Percentiles rank a stretch among this genome's conserved stretches.
phyloP scores from a whole-genome alignment of 2,888 invertebrate genomes.

The Caenorhabditis afra region DNA sequence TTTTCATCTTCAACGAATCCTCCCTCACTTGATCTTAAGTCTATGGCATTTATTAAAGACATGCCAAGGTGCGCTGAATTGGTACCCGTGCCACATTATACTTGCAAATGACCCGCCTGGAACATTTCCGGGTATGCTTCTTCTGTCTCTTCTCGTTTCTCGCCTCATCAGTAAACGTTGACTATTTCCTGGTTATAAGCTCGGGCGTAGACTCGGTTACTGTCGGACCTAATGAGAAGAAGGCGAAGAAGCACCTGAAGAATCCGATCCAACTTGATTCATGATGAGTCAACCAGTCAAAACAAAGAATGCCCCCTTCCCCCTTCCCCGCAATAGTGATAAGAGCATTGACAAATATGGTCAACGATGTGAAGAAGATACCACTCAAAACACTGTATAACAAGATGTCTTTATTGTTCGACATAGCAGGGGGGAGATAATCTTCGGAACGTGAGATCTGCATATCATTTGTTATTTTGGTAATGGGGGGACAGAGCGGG shows the following conservation, averaged over 20 bases:
- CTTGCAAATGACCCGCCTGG: slow-evolving; percentile 34
- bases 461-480: slow-evolving; percentile 24
- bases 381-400: slow-evolving; percentile 29
- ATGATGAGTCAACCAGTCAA: no score
- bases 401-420: slow-evolving; percentile 52
- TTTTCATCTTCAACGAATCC: no score
- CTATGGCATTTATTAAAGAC: slow-evolving; percentile 44
- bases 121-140: slow-evolving; percentile 43
- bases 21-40: slow-evolving; percentile 32
- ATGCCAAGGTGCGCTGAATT: slow-evolving; percentile 22
- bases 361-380: background rate
- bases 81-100: slow-evolving; percentile 23
- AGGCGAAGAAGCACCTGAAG: no score
- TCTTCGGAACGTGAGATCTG: slow-evolving; percentile 30
- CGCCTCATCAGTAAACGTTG: slow-evolving; percentile 8
- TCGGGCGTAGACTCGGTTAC: no score
- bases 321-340: background rate
- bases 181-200: background rate
- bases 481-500: background rate
- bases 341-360: background rate
- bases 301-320: no score
- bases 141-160: background rate
- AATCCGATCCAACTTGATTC: no score
- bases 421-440: slow-evolving; percentile 33
- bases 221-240: no score